Conservation (phyloP, 2,888 invertebrate genomes). For the Eupithecia dodoneata region DNA sequence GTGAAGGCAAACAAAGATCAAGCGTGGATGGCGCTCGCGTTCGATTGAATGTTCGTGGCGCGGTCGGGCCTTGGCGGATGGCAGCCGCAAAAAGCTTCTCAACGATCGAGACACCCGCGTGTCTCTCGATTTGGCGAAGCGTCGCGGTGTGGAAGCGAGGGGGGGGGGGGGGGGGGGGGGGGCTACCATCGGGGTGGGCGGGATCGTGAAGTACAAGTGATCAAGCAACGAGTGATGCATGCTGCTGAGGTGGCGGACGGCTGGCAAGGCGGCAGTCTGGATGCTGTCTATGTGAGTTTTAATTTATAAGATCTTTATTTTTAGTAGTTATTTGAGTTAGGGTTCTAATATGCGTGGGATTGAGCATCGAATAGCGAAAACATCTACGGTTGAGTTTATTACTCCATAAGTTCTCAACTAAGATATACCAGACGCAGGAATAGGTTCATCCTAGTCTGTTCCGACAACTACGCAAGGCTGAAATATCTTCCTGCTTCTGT, state of each 20-base stretch:
- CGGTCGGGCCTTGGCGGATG: conserved; percentile 3
- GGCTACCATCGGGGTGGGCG: not conserved
- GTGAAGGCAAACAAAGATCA: not conserved
- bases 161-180: not conserved
- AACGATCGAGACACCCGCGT: not conserved
- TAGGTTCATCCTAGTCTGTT: not conserved
- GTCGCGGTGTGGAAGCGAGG: not conserved
- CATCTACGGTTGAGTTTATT: not conserved
- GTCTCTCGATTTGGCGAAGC: not conserved
- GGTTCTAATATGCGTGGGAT: not conserved
- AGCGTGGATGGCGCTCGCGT: not conserved
- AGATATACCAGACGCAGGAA: conserved; percentile 7
- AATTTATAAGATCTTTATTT: not conserved
- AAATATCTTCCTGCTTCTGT: conserved; percentile 9
- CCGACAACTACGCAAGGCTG: not conserved
- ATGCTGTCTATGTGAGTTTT: not conserved
- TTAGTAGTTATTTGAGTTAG: not conserved
- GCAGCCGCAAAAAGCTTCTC: not conserved
- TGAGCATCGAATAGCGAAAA: not conserved
- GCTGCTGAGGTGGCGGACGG: not conserved
- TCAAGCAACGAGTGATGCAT: not conserved
- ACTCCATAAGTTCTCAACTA: not conserved
- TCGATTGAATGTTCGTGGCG: not conserved
- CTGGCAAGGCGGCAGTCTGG: not conserved
- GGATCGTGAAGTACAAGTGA: not conserved